Percentiles rank a stretch among this genome's conserved stretches.
These are phyloP conservation scores for Acanthochromis polyacanthus DNA, from an alignment of 2,113 vertebrate genomes.

Conservation along the genomic window DNA sequence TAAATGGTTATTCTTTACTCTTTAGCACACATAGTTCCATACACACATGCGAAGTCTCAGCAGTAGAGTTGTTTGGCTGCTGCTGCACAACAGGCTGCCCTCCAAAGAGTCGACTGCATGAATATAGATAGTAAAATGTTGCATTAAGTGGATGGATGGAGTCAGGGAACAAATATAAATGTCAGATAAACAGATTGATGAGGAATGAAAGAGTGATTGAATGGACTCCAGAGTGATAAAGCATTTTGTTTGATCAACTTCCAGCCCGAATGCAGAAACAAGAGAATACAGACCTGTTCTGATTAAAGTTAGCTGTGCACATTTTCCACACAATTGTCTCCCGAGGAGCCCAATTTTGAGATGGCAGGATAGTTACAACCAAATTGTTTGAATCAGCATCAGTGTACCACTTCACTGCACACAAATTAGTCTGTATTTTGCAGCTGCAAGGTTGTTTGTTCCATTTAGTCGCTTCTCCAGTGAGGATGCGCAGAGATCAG, in stretches of 20 bases:
- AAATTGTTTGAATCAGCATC: constrained; percentile 34
- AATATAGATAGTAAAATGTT: constrained; percentile 72
- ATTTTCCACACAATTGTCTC: constrained; percentile 32
- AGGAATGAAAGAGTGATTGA: constrained; percentile 64
- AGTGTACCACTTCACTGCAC: constrained; percentile 18
- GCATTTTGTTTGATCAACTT: constrained; percentile 57
- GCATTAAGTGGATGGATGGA: constrained; percentile 68
- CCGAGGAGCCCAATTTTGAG: constrained; percentile 28
- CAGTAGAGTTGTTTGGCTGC: constrained; percentile 53
- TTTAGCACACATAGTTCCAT: not conserved
- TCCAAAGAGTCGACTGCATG: constrained; percentile 59
- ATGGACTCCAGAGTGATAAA: constrained; percentile 59
- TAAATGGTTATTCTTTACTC: constrained; percentile 37
- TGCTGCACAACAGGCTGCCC: constrained; percentile 59
- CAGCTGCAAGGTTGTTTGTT: constrained; percentile 11
- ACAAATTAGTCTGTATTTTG: constrained; percentile 31
- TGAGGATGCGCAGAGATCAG: not conserved
- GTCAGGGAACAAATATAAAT: constrained; percentile 68
- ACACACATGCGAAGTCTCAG: constrained; percentile 12
- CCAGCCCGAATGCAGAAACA: constrained; percentile 11
- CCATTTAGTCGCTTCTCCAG: constrained; percentile 1
- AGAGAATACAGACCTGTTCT: constrained; percentile 24
- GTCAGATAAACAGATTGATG: constrained; percentile 70
- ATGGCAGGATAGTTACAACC: constrained; percentile 23
- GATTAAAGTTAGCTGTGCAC: constrained; percentile 2